phyloP scores from a whole-genome alignment of 2,113 vertebrate genomes.

The Platysteira castanea region DNA sequence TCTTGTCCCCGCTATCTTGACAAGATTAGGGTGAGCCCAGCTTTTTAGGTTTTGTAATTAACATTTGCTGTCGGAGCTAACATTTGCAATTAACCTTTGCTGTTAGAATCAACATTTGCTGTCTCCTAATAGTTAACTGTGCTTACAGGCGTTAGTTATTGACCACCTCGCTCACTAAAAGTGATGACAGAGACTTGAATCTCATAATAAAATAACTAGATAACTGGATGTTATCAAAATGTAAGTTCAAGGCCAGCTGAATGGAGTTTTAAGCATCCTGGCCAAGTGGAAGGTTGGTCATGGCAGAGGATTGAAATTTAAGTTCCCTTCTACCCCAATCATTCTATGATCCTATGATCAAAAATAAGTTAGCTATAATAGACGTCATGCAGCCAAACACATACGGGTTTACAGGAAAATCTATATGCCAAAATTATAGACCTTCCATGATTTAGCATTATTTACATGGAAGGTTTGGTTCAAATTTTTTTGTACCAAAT shows the following conservation, averaged over 20 bases:
- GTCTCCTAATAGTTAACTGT: no score
- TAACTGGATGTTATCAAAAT: not conserved
- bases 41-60: no score
- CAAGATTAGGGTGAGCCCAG: no score
- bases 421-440: not conserved
- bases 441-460: not conserved
- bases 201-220: not conserved
- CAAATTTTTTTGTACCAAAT: not conserved
- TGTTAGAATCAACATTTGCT: no score
- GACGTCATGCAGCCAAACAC: not conserved
- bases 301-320: not conserved
- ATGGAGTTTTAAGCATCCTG: not conserved
- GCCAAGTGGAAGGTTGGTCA: not conserved
- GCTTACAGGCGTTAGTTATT: no score
- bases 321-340: not conserved
- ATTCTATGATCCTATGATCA: not conserved
- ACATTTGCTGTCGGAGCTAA: no score
- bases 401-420: not conserved
- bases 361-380: not conserved
- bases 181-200: not conserved
- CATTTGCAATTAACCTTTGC: no score
- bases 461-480: not conserved
- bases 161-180: no score
- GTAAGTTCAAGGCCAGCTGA: not conserved
- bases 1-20: no score